A percentile compares a stretch with the other conserved stretches of the same genome.
phyloP scores from a whole-genome alignment of 1,140 invertebrate genomes.

The Brachionus manjavacas region DNA sequence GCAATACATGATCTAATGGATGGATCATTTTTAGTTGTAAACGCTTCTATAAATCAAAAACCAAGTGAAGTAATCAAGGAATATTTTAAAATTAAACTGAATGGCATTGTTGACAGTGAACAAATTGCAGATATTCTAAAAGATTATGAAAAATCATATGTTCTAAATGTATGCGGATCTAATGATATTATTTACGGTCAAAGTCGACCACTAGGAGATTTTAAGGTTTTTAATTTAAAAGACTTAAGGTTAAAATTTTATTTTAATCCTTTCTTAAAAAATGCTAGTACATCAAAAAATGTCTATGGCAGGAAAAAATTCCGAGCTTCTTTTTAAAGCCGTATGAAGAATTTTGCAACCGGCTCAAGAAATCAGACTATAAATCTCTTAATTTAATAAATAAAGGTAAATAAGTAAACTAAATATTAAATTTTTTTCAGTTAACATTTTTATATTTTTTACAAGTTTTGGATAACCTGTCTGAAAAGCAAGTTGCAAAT shows the following conservation, averaged over 20 bases:
- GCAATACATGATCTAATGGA: not conserved
- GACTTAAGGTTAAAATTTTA: too few relatives aligned
- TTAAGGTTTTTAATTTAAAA: conserved; percentile 52
- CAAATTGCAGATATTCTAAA: not conserved
- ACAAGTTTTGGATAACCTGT: not conserved
- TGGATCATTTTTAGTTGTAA: not conserved
- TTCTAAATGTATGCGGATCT: conserved; percentile 27
- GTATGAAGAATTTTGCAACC: conserved; percentile 52
- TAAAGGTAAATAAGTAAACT: not conserved
- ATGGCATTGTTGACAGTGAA: not conserved
- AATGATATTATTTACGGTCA: conserved; percentile 26
- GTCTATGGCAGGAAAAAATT: not conserved
- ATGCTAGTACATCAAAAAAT: conserved; percentile 19
- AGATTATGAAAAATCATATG: conserved; percentile 1
- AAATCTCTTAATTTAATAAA: not conserved
- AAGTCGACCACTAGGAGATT: not conserved
- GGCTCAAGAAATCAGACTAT: not conserved
- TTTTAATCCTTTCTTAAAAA: too few relatives aligned
- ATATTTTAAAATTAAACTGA: not conserved
- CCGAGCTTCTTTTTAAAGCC: conserved; percentile 61
- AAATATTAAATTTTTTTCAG: not conserved
- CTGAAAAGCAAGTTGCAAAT: not conserved
- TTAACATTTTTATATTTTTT: not conserved
- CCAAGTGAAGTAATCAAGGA: not conserved
- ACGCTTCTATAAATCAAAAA: not conserved